Evolutionary conservation across 53 echinoderm and acorn worm species (phyloP).

Genomic region (Hippasteria phrygiana): DNA sequence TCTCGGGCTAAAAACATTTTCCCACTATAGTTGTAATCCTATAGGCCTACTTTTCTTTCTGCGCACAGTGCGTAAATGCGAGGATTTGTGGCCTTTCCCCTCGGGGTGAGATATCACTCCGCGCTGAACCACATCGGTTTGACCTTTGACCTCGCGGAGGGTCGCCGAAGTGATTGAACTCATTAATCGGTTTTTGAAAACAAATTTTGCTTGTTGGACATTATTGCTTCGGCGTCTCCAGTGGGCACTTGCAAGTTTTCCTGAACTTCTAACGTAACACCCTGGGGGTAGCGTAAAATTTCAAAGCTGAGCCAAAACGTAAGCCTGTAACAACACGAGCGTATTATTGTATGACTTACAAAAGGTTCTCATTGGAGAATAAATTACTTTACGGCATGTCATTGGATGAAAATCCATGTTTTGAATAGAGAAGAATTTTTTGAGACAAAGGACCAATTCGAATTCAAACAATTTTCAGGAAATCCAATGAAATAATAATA

Average conservation of each 20-base stretch:
- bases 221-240: background rate
- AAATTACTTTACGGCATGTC: no score
- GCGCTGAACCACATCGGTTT: slow-evolving; percentile 49
- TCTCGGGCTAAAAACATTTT: slow-evolving; percentile 25
- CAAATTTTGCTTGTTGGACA: slow-evolving; percentile 46
- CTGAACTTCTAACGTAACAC: no score
- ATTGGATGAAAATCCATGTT: no score
- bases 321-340: no score
- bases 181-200: slow-evolving; percentile 52
- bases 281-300: no score
- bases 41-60: slow-evolving; percentile 46
- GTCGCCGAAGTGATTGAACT: slow-evolving; percentile 14
- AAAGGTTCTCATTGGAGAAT: no score
- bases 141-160: slow-evolving; percentile 30
- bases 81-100: slow-evolving; percentile 7
- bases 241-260: background rate
- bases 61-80: slow-evolving; percentile 27
- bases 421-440: no score
- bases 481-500: no score
- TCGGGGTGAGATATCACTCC: slow-evolving; percentile 32
- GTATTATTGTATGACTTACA: no score
- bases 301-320: no score
- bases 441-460: no score
- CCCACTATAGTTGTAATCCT: background rate
- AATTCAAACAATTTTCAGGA: no score